Percentiles rank a stretch among this genome's conserved stretches.
These are phyloP conservation scores for Rhingia campestris DNA, from an alignment of 2,888 invertebrate genomes.

Conservation along the genomic window DNA sequence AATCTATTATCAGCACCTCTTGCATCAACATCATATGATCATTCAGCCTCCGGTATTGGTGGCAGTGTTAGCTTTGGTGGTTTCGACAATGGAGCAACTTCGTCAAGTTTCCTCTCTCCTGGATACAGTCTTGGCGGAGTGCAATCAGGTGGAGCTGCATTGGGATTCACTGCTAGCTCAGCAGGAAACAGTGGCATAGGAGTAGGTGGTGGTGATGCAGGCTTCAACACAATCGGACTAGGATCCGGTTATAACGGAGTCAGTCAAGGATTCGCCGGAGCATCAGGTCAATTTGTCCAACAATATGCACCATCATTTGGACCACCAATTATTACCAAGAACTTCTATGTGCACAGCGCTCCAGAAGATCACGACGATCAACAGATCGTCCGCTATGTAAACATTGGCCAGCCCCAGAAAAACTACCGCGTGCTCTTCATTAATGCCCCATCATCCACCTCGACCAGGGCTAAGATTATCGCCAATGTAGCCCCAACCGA, in stretches of 20 bases:
- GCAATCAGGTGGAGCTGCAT: conserved; percentile 21
- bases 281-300: conserved; percentile 13
- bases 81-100: conserved; percentile 3
- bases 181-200: conserved; percentile 44
- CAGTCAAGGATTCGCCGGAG: background rate
- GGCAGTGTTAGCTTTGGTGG: background rate
- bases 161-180: conserved; percentile 1
- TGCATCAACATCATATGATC: conserved; percentile 75
- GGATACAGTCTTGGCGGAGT: conserved; percentile 31
- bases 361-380: conserved; percentile 81
- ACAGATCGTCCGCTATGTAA: conserved; percentile 79
- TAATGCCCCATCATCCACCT: conserved; percentile 79
- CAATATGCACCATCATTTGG: conserved; percentile 40
- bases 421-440: conserved; percentile 82
- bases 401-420: conserved; percentile 79
- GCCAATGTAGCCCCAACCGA: conserved; percentile 80
- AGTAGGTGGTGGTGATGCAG: conserved; percentile 2
- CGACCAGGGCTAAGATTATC: conserved; percentile 79
- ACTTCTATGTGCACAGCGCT: conserved; percentile 81
- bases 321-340: conserved; percentile 79
- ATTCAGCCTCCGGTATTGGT: conserved; percentile 76
- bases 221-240: background rate
- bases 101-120: conserved; percentile 39
- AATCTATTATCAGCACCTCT: conserved; percentile 75
- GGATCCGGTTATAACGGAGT: background rate